Conservation (phyloP, 1,140 invertebrate species). For the Temnothorax longispinosus region DNA sequence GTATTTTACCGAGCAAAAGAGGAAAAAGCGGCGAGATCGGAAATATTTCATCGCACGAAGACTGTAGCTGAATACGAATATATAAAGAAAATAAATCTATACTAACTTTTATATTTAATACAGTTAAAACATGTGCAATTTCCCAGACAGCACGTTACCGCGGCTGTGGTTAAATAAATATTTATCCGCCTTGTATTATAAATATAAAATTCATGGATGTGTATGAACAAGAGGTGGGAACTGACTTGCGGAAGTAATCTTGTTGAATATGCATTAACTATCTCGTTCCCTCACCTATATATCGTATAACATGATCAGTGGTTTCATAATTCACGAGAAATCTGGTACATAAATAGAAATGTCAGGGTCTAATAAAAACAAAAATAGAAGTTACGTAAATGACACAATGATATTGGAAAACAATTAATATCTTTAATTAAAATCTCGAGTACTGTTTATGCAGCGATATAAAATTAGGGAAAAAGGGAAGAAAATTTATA, state of each 20-base stretch:
- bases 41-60: conserved; percentile 11
- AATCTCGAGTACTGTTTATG: neutral
- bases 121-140: conserved; percentile 2
- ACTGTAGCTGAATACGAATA: neutral
- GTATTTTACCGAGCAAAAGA: neutral
- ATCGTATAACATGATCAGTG: conserved; percentile 28
- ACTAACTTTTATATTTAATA: neutral
- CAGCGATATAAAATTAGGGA: neutral
- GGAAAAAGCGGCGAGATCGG: neutral
- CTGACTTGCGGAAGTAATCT: conserved; percentile 35
- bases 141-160: neutral
- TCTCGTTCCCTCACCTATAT: neutral
- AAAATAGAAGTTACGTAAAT: neutral
- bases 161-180: conserved; percentile 46
- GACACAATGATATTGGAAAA: neutral
- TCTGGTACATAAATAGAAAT: conserved; percentile 13
- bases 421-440: neutral
- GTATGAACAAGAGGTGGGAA: neutral
- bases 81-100: neutral
- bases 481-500: neutral
- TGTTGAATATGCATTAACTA: conserved; percentile 41
- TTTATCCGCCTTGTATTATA: conserved; percentile 20
- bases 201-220: conserved; percentile 45
- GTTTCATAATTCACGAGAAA: conserved; percentile 44
- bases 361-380: neutral